Conservation (phyloP, 2,888 invertebrate species). For the Saturnia pavonia region DNA sequence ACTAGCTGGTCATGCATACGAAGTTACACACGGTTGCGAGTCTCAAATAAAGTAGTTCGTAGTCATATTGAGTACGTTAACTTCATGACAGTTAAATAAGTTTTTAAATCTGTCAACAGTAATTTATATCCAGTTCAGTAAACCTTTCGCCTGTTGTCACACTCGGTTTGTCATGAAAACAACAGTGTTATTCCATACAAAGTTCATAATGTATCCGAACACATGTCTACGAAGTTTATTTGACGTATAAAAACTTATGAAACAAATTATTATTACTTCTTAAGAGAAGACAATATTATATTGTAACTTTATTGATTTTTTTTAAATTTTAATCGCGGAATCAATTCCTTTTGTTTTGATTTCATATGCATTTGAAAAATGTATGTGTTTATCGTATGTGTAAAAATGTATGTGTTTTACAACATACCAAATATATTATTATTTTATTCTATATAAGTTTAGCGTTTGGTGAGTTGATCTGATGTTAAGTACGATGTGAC, state of each 20-base stretch:
- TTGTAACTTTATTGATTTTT: background rate
- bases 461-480: too few species aligned
- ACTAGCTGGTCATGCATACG: too few species aligned
- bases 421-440: too few species aligned
- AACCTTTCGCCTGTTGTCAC: background rate
- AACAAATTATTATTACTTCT: background rate
- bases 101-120: conserved; percentile 11
- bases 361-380: too few species aligned
- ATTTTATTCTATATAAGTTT: too few species aligned
- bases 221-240: background rate
- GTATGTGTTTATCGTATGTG: too few species aligned
- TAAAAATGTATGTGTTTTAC: too few species aligned
- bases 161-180: conserved; percentile 5
- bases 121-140: conserved; percentile 1
- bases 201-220: background rate
- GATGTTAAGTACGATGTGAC: too few species aligned
- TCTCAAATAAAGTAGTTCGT: background rate
- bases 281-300: too few species aligned
- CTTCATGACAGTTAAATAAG: background rate
- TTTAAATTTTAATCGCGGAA: background rate
- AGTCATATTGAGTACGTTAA: background rate
- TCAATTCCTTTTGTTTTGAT: too few species aligned
- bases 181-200: background rate
- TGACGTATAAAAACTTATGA: background rate
- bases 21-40: background rate